phyloP scores from a whole-genome alignment of 1,140 invertebrate species.

The Drosophila insularis region DNA sequence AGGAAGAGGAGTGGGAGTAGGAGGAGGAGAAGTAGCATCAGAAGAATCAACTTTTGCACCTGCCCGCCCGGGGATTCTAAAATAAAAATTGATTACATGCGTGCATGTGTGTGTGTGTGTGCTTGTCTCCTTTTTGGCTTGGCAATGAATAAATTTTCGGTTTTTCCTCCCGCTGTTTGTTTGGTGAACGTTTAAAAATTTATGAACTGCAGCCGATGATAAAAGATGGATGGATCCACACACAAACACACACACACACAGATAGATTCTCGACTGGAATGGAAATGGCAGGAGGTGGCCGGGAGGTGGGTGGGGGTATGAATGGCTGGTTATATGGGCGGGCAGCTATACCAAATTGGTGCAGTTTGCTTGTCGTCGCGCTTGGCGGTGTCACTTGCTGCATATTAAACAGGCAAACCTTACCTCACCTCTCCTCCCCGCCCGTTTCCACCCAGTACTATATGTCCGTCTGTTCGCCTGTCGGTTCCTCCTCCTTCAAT shows the following conservation, averaged over 20 bases:
- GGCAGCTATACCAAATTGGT: slow-evolving; percentile 54
- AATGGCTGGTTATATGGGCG: slow-evolving; percentile 11
- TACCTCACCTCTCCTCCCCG: no score
- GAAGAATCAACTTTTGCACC: slow-evolving; percentile 53
- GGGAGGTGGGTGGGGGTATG: background rate
- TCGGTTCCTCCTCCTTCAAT: background rate
- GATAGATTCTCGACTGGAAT: slow-evolving; percentile 11
- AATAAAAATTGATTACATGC: slow-evolving; percentile 79
- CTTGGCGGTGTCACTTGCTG: slow-evolving; percentile 67
- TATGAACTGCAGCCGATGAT: slow-evolving; percentile 73
- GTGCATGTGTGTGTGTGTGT: slow-evolving; percentile 46
- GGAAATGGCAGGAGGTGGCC: background rate
- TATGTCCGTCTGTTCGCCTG: no score
- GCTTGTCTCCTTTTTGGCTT: slow-evolving; percentile 16
- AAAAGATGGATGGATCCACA: slow-evolving; percentile 54
- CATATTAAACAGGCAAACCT: slow-evolving; percentile 67
- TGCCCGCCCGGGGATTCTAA: slow-evolving; percentile 65
- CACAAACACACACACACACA: background rate
- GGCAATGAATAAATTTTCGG: slow-evolving; percentile 56
- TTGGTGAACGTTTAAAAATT: slow-evolving; percentile 70
- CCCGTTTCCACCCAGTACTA: no score
- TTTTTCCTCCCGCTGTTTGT: slow-evolving; percentile 50
- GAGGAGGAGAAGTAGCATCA: background rate
- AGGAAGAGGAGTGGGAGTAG: background rate
- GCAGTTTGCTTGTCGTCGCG: slow-evolving; percentile 67